Conservation (phyloP, 2,888 invertebrate genomes). For the Xanthia togata region DNA sequence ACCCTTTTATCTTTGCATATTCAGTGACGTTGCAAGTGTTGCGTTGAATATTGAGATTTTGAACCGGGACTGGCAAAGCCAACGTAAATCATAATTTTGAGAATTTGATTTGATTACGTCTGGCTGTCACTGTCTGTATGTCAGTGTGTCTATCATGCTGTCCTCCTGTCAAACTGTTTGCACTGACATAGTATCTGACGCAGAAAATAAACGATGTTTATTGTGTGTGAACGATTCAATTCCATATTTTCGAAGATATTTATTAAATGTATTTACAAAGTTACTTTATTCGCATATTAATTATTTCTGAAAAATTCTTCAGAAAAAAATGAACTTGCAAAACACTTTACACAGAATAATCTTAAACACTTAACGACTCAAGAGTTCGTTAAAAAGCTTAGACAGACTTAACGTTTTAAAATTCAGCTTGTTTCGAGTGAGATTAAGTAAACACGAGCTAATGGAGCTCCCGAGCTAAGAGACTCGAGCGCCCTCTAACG, state of each 20-base stretch:
- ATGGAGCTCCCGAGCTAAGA: constrained; percentile 40
- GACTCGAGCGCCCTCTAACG: constrained; percentile 35
- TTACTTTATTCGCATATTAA: background rate
- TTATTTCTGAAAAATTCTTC: background rate
- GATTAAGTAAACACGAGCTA: constrained; percentile 60
- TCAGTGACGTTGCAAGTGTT: constrained; percentile 25
- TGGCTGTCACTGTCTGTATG: background rate
- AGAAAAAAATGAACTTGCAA: constrained; percentile 15
- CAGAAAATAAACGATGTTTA: background rate
- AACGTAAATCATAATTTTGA: background rate
- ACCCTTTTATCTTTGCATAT: constrained; percentile 42
- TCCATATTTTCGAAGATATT: background rate
- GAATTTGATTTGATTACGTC: background rate
- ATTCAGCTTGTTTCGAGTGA: constrained; percentile 44
- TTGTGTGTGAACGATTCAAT: background rate
- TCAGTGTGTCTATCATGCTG: background rate
- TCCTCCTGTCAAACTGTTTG: background rate
- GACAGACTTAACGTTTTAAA: constrained; percentile 49
- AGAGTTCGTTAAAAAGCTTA: constrained; percentile 54
- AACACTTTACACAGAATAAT: constrained; percentile 33
- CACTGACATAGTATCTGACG: background rate
- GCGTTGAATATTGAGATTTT: constrained; percentile 15
- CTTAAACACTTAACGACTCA: constrained; percentile 36
- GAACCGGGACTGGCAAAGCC: background rate
- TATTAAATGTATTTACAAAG: too few relatives aligned